Conservation (phyloP, 2,888 invertebrate species). For the Campaea margaritaria region DNA sequence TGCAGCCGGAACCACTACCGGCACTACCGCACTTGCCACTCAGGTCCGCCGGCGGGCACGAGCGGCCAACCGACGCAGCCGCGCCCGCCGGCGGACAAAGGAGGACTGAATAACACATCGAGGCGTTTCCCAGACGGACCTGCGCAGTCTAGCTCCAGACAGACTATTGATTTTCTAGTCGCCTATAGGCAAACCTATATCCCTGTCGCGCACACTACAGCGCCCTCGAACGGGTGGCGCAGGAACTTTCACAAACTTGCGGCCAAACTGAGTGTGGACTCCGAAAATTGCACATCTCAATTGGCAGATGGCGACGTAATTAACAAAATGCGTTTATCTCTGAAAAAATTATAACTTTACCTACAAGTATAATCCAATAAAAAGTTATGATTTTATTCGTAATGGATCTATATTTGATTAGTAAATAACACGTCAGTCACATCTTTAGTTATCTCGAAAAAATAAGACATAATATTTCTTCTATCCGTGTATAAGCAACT, state of each 20-base stretch:
- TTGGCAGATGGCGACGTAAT: too few species aligned
- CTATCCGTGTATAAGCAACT: too few species aligned
- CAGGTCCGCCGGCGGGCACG: conserved; percentile 14
- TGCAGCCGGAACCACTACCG: conserved; percentile 2
- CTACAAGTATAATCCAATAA: too few species aligned
- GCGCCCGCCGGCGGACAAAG: conserved; percentile 20
- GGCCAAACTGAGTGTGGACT: too few species aligned
- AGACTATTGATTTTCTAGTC: conserved; percentile 22
- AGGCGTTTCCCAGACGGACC: conserved; percentile 8
- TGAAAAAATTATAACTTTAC: too few species aligned
- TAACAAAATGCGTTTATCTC: too few species aligned
- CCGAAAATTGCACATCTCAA: too few species aligned
- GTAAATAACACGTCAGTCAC: too few species aligned
- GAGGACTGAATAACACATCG: not conserved
- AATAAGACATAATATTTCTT: too few species aligned
- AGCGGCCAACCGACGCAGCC: conserved; percentile 8
- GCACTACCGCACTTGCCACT: conserved; percentile 6
- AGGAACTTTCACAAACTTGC: not conserved
- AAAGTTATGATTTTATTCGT: too few species aligned
- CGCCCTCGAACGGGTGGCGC: conserved; percentile 16
- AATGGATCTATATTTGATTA: too few species aligned
- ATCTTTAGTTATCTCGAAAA: too few species aligned
- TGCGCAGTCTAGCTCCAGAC: conserved; percentile 19
- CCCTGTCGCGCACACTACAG: not conserved
- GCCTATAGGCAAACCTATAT: conserved; percentile 1